phyloP scores from a whole-genome alignment of 1,140 invertebrate genomes.

The Hycleus cichorii region DNA sequence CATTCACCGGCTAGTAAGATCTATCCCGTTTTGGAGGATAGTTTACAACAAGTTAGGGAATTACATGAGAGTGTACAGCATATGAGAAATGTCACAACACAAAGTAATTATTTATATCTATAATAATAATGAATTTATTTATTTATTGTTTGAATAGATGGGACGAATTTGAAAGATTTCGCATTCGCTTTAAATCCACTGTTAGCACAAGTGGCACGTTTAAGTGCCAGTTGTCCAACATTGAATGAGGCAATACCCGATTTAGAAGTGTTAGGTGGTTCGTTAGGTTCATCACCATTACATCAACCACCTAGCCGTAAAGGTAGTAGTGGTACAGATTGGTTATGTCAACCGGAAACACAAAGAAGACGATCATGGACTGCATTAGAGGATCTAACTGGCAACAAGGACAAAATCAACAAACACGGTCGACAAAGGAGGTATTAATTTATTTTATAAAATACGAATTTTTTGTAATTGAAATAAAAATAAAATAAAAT shows the following conservation, averaged over 20 bases:
- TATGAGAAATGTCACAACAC: constrained; percentile 57
- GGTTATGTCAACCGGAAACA: constrained; percentile 44
- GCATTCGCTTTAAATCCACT: constrained; percentile 44
- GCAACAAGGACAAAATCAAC: constrained; percentile 33
- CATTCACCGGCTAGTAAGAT: constrained; percentile 63
- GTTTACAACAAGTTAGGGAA: constrained; percentile 64
- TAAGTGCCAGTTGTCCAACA: constrained; percentile 71
- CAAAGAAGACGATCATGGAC: constrained; percentile 73
- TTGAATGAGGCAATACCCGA: constrained; percentile 50
- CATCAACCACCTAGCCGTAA: constrained; percentile 43
- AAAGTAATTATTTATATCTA: constrained; percentile 17
- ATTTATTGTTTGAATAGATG: too few relatives aligned
- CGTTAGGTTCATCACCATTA: constrained; percentile 38
- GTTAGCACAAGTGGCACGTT: constrained; percentile 42
- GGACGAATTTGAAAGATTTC: constrained; percentile 28
- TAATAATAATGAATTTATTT: too few relatives aligned
- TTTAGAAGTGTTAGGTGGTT: constrained; percentile 45
- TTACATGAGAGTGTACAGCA: constrained; percentile 68
- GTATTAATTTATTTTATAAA: constrained; percentile 33
- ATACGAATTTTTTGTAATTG: not conserved
- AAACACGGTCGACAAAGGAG: constrained; percentile 48
- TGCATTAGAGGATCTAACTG: constrained; percentile 58
- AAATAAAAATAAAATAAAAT: not conserved
- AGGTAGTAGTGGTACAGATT: constrained; percentile 52
- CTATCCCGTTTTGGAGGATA: constrained; percentile 65